Evolutionary conservation across 2,113 vertebrate genomes (phyloP), one percentile per base, ranked within the genome.

Genomic region (Dasypus novemcinctus): DNA sequence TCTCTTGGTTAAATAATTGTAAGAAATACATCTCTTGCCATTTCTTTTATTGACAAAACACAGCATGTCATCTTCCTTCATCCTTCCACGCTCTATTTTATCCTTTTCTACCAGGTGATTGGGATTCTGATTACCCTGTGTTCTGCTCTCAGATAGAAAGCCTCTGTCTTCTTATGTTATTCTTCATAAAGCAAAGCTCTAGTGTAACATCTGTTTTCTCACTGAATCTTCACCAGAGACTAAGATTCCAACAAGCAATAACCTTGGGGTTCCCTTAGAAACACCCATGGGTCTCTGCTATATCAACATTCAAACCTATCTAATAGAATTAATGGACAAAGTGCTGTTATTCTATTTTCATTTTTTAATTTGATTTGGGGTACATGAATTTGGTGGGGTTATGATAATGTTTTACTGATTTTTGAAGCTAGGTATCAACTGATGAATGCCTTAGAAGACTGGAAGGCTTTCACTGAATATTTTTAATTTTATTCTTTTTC

Each of bases 21-120:
- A 95, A 97, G 97, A 98, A 98, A 98, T 98, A 95, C 78, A 98
- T 93, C 96, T 98, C 95, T 98, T 91, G 61, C 97, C 97, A 98
- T 98, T 98, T 98, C 97, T 98, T 98, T 98, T 98, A 98, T 97
- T 98, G 98, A 98, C 98, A 98, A 98, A 98, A 98, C 89, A 93
- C 95, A 94, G 90, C 84, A 89, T 96, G 97, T 96, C 96, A 95
- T 97, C 96, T 98, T 98, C 97, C 98, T 97, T 98, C 97, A 98
- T 98, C 97, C 97, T 98, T 98, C 59, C 93, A 72, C 84, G 95
- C 79, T 97, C 95, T 95, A 94, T 98, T 98, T 98, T 97, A 98
- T 98, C 98, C 97, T 97, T 98, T 97, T 68, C 2, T 81, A 83
- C 85, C 15, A 1, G 97, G 95, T 94, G 96, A 98, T 95, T 97